These are phyloP conservation scores for Deilephila porcellus DNA, from an alignment of 2,888 invertebrate genomes.

Conservation along the genomic window DNA sequence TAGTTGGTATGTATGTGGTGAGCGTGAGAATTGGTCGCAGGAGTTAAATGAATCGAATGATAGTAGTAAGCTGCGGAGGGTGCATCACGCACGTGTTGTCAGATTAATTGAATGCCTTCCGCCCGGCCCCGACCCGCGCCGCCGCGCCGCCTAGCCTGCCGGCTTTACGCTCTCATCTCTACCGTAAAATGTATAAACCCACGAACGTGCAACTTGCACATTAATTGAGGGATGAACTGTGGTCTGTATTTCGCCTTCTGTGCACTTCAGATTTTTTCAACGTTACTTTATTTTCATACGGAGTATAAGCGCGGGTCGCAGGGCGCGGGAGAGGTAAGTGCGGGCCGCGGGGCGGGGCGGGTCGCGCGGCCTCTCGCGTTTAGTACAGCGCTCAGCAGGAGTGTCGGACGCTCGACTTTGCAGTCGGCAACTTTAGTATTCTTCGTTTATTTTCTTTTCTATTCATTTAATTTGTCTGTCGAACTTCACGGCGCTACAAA, in stretches of 20 bases:
- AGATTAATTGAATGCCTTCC: constrained; percentile 76
- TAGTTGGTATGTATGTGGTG: neutral
- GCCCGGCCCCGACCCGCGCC: constrained; percentile 39
- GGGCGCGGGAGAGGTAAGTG: constrained; percentile 67
- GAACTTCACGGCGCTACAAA: constrained; percentile 64
- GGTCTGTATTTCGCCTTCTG: constrained; percentile 51
- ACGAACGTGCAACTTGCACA: constrained; percentile 51
- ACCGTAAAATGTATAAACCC: constrained; percentile 53
- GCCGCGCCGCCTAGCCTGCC: constrained; percentile 37
- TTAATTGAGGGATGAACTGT: constrained; percentile 45
- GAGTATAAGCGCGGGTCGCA: constrained; percentile 71
- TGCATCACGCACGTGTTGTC: constrained; percentile 80
- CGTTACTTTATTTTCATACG: constrained; percentile 69
- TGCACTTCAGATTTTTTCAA: constrained; percentile 69
- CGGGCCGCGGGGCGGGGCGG: constrained; percentile 68
- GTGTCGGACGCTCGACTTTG: constrained; percentile 83
- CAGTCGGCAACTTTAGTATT: constrained; percentile 82
- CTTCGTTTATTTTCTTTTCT: constrained; percentile 85
- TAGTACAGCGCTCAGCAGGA: constrained; percentile 84
- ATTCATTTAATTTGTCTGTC: constrained; percentile 82
- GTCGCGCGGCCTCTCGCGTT: constrained; percentile 79
- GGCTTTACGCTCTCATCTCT: constrained; percentile 42
- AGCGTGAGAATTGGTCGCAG: constrained; percentile 34
- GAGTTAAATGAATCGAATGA: constrained; percentile 69
- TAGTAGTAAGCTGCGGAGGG: constrained; percentile 60